phyloP scores from a whole-genome alignment of 2,113 vertebrate species.

The human (Homo sapiens) region DNA sequence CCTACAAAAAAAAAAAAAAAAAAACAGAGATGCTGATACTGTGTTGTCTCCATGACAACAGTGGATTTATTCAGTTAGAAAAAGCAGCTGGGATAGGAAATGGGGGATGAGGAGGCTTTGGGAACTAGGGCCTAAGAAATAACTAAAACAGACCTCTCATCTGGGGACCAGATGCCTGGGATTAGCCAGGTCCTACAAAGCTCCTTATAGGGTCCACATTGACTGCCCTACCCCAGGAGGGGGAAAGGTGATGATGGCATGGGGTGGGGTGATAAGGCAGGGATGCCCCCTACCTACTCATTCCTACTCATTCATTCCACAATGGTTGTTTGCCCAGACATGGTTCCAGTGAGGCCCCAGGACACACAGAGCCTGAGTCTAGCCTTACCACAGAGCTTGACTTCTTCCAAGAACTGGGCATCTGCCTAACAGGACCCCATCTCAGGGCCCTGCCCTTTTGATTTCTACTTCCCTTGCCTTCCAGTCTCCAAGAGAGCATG shows the following conservation, averaged over 20 bases:
- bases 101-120: constrained; percentile 50
- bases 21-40: constrained; percentile 73
- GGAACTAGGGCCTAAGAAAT: constrained; percentile 42
- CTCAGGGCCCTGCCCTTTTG: not conserved
- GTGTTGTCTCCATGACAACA: constrained; percentile 82
- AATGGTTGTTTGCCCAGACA: not conserved
- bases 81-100: constrained; percentile 70
- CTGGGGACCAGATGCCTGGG: constrained; percentile 37
- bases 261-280: not conserved
- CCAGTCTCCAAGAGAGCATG: not conserved
- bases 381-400: not conserved
- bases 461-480: not conserved
- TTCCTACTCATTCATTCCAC: not conserved
- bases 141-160: constrained; percentile 26
- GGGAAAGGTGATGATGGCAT: not conserved
- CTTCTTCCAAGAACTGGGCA: not conserved
- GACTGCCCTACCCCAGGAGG: not conserved
- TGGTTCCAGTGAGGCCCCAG: not conserved
- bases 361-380: not conserved
- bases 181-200: constrained; percentile 21
- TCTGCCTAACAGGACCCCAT: not conserved
- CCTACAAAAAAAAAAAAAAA: constrained; percentile 51
- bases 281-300: too few relatives aligned
- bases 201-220: not conserved
- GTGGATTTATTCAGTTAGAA: constrained; percentile 77